Conservation (phyloP, 2,797 vertebrate species). For the Australoheros facetus region DNA sequence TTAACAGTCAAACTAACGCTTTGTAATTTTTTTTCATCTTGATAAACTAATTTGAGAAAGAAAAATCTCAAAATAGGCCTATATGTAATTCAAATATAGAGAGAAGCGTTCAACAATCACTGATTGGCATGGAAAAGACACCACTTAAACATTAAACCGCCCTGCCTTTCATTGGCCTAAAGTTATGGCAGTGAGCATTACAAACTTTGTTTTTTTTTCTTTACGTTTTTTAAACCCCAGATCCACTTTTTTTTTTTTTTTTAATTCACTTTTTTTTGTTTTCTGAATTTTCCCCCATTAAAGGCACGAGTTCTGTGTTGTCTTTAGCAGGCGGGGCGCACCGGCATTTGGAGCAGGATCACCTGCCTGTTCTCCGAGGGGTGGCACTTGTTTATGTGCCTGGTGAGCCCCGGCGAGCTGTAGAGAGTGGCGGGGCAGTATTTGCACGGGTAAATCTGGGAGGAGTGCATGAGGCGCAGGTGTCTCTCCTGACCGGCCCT, state of each 20-base stretch:
- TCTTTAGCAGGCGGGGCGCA: slow-evolving; percentile 93
- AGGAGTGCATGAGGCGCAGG: slow-evolving; percentile 93
- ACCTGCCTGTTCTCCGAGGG: slow-evolving; percentile 98
- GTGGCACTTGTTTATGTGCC: slow-evolving; percentile 99
- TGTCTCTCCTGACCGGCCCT: slow-evolving; percentile 94
- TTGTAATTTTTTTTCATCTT: slow-evolving; percentile 71
- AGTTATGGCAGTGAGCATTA: slow-evolving; percentile 72
- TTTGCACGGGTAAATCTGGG: slow-evolving; percentile 97
- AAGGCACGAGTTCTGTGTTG: slow-evolving; percentile 77
- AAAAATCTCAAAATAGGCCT: slow-evolving; percentile 79
- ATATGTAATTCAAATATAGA: slow-evolving; percentile 74
- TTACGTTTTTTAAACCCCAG: slow-evolving; percentile 18
- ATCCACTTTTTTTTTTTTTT: slow-evolving; percentile 26
- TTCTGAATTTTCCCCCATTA: slow-evolving; percentile 12
- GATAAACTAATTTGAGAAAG: slow-evolving; percentile 79
- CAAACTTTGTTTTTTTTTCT: slow-evolving; percentile 38
- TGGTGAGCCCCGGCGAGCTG: slow-evolving; percentile 97
- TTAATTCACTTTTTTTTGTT: not conserved
- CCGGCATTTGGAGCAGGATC: slow-evolving; percentile 96
- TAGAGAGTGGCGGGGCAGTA: slow-evolving; percentile 98
- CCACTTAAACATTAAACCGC: slow-evolving; percentile 75
- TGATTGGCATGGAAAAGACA: slow-evolving; percentile 81
- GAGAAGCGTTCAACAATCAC: slow-evolving; percentile 80
- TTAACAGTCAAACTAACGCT: slow-evolving; percentile 86
- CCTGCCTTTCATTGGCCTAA: slow-evolving; percentile 72